Percentiles rank a stretch among this genome's conserved stretches.
Evolutionary conservation across 1,140 invertebrate genomes (phyloP).

Genomic region (Euschistus heros): DNA sequence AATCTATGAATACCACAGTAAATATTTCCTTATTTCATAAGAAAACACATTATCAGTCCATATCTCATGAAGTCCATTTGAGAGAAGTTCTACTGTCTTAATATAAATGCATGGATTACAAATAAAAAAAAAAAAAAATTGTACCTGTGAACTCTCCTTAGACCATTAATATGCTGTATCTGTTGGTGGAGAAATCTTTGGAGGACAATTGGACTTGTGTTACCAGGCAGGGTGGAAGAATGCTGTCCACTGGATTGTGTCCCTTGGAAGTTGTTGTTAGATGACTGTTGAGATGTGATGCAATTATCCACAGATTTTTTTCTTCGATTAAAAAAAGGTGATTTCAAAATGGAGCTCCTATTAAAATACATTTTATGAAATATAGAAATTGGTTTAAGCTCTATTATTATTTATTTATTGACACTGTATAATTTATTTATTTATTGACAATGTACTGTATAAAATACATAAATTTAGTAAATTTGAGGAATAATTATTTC

Average conservation of each 20-base stretch:
- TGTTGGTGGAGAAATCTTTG: constrained; percentile 52
- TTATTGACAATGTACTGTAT: too few species aligned
- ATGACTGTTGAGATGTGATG: background rate
- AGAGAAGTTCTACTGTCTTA: too few species aligned
- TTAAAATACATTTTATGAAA: constrained; percentile 4
- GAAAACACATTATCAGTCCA: too few species aligned
- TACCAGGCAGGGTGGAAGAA: constrained; percentile 33
- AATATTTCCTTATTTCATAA: too few species aligned
- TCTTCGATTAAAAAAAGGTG: constrained; percentile 21
- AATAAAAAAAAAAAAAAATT: constrained; percentile 2
- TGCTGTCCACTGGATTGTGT: background rate
- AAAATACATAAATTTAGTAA: too few species aligned
- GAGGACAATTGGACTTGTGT: constrained; percentile 49
- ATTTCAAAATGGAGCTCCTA: constrained; percentile 24
- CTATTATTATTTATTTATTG: too few species aligned
- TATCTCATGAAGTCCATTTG: too few species aligned
- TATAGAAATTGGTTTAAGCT: too few species aligned
- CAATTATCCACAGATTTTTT: constrained; percentile 9
- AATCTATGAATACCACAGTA: too few species aligned
- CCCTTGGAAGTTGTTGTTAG: background rate
- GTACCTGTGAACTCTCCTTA: background rate
- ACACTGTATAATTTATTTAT: too few species aligned
- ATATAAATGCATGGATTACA: too few species aligned
- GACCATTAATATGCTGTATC: constrained; percentile 36
- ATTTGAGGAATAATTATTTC: too few species aligned